A percentile compares a stretch with the other conserved stretches of the same genome.
These are phyloP conservation scores for Shinisaurus crocodilurus DNA, from an alignment of 2,113 vertebrate genomes.

Conservation along the genomic window DNA sequence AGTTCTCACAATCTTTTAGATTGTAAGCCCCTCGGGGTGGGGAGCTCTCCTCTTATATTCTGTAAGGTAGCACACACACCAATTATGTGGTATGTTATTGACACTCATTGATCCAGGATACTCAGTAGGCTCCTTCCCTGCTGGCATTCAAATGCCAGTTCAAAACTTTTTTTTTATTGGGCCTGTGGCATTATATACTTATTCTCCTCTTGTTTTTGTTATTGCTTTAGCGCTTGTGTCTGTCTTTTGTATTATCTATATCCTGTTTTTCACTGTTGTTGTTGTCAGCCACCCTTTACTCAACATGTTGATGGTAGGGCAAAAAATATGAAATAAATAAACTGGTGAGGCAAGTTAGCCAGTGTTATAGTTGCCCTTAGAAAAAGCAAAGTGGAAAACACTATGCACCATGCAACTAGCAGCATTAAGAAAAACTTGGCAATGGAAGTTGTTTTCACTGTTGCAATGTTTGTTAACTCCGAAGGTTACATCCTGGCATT, in stretches of 20 bases:
- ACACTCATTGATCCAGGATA: background rate
- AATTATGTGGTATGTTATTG: background rate
- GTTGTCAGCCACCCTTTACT: background rate
- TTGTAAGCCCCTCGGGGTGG: no score
- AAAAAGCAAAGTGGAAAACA: background rate
- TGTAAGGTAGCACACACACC: background rate
- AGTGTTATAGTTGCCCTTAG: background rate
- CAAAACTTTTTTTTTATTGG: background rate
- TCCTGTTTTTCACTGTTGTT: background rate
- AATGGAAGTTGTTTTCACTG: background rate
- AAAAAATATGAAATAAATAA: background rate
- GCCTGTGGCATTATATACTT: background rate
- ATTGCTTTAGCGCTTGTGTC: background rate
- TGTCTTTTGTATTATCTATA: background rate
- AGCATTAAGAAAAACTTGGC: background rate
- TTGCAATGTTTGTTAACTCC: slow-evolving; percentile 1
- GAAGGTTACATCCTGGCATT: background rate
- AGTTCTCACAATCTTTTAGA: background rate
- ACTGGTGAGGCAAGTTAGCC: background rate
- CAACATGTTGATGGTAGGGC: background rate
- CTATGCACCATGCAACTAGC: background rate
- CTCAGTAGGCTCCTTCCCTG: background rate
- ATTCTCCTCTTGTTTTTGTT: background rate
- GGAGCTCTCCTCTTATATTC: background rate
- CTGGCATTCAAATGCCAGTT: background rate